Evolutionary conservation across 2,797 vertebrate genomes (phyloP).

Genomic region (Mus minutoides): DNA sequence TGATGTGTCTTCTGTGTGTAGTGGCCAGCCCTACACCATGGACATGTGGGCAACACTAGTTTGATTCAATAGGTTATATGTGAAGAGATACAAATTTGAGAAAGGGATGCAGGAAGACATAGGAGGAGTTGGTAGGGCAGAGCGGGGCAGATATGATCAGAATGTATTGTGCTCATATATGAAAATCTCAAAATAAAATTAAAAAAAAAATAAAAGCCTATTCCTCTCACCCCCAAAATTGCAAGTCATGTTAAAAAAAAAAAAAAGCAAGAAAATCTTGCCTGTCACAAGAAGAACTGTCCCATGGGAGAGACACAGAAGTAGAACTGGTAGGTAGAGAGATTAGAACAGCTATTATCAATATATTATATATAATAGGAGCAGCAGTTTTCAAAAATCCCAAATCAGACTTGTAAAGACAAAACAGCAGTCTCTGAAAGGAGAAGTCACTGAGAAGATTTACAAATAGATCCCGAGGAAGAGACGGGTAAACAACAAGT

Average conservation of each 20-base stretch:
- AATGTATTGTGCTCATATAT: neutral
- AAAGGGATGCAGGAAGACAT: neutral
- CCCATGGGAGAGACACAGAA: neutral
- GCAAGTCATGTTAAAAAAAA: neutral
- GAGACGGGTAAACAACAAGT: neutral
- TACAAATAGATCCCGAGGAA: neutral
- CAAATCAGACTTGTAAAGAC: conserved; percentile 23
- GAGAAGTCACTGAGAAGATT: neutral
- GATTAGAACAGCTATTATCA: neutral
- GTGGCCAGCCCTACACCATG: neutral
- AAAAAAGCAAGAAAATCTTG: neutral
- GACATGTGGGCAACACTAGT: too few relatives aligned
- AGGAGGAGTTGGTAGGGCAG: neutral
- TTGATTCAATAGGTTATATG: neutral
- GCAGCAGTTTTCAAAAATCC: neutral
- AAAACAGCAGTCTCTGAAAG: neutral
- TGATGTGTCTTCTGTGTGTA: too few relatives aligned
- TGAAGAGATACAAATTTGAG: neutral
- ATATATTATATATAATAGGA: neutral
- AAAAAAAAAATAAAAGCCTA: neutral
- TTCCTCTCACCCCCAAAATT: neutral
- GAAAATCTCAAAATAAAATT: neutral
- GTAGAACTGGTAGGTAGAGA: neutral
- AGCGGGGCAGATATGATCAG: neutral
- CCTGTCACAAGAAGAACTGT: neutral